Evolutionary conservation across 1,140 invertebrate species (phyloP).

Genomic region (Heliothis virescens): DNA sequence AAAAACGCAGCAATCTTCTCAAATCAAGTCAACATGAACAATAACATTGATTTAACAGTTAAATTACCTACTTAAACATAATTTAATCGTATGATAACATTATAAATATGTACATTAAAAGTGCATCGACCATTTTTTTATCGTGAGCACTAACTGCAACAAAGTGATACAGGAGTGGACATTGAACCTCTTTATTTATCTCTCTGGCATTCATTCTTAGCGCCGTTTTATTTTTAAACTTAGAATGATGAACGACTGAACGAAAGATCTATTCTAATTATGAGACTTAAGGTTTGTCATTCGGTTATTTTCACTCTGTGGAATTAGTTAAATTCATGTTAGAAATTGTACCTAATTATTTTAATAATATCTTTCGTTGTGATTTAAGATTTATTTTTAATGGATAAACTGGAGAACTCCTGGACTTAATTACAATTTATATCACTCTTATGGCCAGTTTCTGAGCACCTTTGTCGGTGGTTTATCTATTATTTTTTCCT

Average conservation of each 20-base stretch:
- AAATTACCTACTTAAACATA: background rate
- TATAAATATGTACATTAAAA: background rate
- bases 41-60: background rate
- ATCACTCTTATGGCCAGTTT: no score
- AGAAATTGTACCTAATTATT: background rate
- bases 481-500: no score
- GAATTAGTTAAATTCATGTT: background rate
- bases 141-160: background rate
- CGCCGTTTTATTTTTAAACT: conserved; percentile 36
- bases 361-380: no score
- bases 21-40: background rate
- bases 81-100: background rate
- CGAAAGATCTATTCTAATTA: conserved; percentile 16
- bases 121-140: conserved; percentile 32
- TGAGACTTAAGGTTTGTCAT: background rate
- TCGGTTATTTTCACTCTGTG: conserved; percentile 1
- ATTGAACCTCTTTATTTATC: conserved; percentile 42
- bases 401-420: no score
- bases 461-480: no score
- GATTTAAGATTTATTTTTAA: no score
- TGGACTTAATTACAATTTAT: no score
- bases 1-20: background rate
- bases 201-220: conserved; percentile 28
- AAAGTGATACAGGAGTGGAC: conserved; percentile 21
- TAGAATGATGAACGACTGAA: conserved; percentile 38